Base-by-base conservation (phyloP, 2,113 vertebrate species). In the Semnopithecus entellus region DNA sequence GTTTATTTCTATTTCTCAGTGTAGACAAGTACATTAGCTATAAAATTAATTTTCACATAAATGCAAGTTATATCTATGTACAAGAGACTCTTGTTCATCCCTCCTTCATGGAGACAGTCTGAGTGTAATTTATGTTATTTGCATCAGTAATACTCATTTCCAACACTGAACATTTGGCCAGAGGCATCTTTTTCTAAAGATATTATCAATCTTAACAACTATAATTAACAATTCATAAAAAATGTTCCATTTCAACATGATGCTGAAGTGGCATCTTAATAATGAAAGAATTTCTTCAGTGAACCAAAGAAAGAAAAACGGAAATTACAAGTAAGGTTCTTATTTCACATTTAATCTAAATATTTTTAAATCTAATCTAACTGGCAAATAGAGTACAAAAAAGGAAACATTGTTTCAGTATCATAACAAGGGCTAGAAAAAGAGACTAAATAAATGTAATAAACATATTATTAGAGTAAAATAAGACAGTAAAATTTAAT, bases 321-420 rank as follows among this genome's bases (percentile, higher is more conserved):
- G 73, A 9, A 4, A 76, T 88, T 94, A 17, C 0, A 88, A 76
- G 1, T n/a, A 94, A 78, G 32, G n/a, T 72, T 91, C 27, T 93
- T 81, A 80, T 76, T 93, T 93, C 61, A 96, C 57, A 17, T 66
- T 95, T 95, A 96, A 95, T 45, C 3, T 45, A 83, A 91, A 82
- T 57, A 93, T 68, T 84, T 4, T 16, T 82, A 96, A 96, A 92
- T 43, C 30, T 6, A 82, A 89, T 2, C 43, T 79, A 55, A 90
- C 52, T 90, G 18, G 35, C 22, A 92, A 94, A 61, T 17, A 79
- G 17, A 94, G 18, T 82, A 59, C 59, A 22, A 73, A 94, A 84
- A 76, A 32, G 73, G 22, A 88, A 91, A 72, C 10, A 55, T 1
- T 27, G n/a, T 84, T 92, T 83, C 40, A 73, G 13, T 87, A 90